Percentiles rank a stretch among this genome's conserved stretches.
phyloP scores from a whole-genome alignment of 2,888 invertebrate species.

The Sarcophaga variegata region DNA sequence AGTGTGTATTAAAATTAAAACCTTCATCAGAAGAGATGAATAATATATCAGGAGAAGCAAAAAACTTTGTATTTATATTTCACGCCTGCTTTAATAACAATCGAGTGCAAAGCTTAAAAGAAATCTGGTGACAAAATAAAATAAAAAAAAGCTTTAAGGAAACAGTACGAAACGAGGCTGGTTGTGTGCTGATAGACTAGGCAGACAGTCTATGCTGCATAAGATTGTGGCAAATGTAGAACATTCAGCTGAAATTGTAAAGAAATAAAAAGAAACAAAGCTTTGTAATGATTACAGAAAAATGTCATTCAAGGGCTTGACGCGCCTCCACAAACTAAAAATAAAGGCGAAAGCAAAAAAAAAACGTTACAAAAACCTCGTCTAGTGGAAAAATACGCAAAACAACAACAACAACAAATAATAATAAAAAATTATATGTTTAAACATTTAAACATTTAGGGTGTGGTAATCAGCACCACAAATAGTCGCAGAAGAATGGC shows the following conservation, averaged over 20 bases:
- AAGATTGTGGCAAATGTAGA: constrained; percentile 20
- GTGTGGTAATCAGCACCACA: constrained; percentile 32
- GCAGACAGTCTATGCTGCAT: constrained; percentile 1
- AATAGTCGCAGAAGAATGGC: background rate
- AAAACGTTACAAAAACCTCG: background rate
- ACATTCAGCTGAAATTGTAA: constrained; percentile 23
- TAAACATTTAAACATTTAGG: constrained; percentile 38
- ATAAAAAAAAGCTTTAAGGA: too few species aligned
- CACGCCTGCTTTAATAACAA: constrained; percentile 63
- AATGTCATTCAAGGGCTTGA: constrained; percentile 70
- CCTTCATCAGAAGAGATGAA: background rate
- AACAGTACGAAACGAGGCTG: background rate
- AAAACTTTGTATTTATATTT: constrained; percentile 56
- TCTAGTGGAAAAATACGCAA: constrained; percentile 29
- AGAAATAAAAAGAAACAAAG: constrained; percentile 9
- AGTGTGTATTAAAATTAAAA: background rate
- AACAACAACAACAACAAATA: background rate
- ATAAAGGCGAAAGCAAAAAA: background rate
- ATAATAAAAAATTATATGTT: constrained; percentile 34
- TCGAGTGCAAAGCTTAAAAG: constrained; percentile 46
- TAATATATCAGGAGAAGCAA: constrained; percentile 2
- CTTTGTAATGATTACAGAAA: constrained; percentile 67
- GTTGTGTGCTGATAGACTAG: constrained; percentile 2
- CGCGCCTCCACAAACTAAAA: constrained; percentile 63
- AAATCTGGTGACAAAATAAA: background rate